Percentiles rank a stretch among this genome's conserved stretches.
These are phyloP conservation scores for Samia ricini DNA, from an alignment of 1,140 invertebrate species.

Conservation along the genomic window DNA sequence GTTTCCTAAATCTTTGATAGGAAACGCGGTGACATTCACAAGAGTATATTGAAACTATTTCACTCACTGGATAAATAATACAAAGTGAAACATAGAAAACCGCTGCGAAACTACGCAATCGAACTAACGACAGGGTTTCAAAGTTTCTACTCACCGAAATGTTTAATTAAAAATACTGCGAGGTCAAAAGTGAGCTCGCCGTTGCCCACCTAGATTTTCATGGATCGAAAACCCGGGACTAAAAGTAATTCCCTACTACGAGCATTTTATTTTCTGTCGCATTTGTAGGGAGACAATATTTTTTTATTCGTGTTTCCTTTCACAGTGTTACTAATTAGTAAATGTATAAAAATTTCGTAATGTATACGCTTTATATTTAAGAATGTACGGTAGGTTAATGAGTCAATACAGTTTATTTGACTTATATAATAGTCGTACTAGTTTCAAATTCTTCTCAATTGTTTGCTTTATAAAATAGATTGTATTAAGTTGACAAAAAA, in stretches of 20 bases:
- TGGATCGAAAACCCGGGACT: constrained; percentile 28
- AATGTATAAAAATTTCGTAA: too few relatives aligned
- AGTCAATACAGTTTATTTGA: too few relatives aligned
- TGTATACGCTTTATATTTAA: too few relatives aligned
- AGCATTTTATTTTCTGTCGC: constrained; percentile 26
- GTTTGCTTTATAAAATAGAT: too few relatives aligned
- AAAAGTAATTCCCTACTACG: constrained; percentile 25
- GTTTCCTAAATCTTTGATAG: too few relatives aligned
- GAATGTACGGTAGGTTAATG: too few relatives aligned
- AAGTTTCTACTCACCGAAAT: constrained; percentile 24
- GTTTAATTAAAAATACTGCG: constrained; percentile 36
- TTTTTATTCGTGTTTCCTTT: neutral
- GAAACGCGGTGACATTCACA: neutral
- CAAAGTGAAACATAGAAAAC: neutral
- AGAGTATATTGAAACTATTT: neutral
- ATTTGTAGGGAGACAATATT: constrained; percentile 13
- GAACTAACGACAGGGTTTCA: neutral
- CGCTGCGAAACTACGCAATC: neutral
- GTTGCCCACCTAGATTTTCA: constrained; percentile 27
- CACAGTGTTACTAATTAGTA: neutral
- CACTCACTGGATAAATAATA: neutral
- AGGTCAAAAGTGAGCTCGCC: constrained; percentile 21
- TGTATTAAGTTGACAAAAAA: too few relatives aligned
- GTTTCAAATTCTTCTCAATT: too few relatives aligned
- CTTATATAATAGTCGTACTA: too few relatives aligned